Evolutionary conservation across 2,888 invertebrate species (phyloP).

Genomic region (Sminthurinus aureus): DNA sequence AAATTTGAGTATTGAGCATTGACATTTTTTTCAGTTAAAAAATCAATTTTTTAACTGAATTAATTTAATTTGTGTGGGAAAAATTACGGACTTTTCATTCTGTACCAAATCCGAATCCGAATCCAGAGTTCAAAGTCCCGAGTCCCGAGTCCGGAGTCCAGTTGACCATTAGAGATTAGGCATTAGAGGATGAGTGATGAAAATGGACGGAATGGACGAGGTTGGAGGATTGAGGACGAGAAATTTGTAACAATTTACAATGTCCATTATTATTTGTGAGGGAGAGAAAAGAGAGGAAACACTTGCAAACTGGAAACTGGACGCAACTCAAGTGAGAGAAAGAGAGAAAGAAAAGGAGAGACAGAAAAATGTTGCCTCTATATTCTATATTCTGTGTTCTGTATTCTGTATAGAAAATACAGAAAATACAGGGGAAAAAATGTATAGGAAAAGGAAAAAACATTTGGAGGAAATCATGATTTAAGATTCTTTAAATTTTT

Average conservation of each 20-base stretch:
- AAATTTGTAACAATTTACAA: background rate
- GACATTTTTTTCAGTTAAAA: too few species aligned
- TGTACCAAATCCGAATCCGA: too few species aligned
- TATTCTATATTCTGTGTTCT: too few species aligned
- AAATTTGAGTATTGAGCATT: too few species aligned
- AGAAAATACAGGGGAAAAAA: conserved; percentile 24
- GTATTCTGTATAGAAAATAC: too few species aligned
- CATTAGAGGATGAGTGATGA: background rate
- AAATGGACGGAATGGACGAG: background rate
- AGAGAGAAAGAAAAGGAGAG: background rate
- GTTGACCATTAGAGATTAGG: background rate
- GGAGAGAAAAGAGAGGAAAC: background rate
- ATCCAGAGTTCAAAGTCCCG: too few species aligned
- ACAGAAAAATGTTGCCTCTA: too few species aligned
- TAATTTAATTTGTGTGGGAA: too few species aligned
- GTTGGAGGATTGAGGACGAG: background rate
- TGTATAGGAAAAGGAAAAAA: conserved; percentile 33
- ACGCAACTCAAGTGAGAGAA: background rate
- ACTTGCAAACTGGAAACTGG: too few species aligned
- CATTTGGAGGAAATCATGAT: conserved; percentile 43
- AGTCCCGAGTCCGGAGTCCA: too few species aligned
- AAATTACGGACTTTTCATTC: too few species aligned
- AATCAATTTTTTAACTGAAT: too few species aligned
- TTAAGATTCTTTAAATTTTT: conserved; percentile 53
- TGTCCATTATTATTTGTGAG: background rate